Evolutionary conservation across 2,888 invertebrate species (phyloP), one percentile per base, ranked within the genome.

Genomic region (Caenorhabditis sulstoni): DNA sequence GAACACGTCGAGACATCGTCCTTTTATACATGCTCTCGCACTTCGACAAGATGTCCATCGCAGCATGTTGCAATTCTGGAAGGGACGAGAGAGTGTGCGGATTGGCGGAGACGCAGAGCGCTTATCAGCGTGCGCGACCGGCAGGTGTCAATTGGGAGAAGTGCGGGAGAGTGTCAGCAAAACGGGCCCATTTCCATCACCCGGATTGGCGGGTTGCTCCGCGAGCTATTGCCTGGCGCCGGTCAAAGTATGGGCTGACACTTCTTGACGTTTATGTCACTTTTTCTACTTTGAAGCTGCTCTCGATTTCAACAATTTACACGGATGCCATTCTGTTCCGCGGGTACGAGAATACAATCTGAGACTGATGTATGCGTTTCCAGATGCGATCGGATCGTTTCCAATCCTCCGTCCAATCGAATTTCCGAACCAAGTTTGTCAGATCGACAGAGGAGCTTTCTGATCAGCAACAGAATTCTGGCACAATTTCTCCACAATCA

Each of bases 1-100:
- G 73, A 64, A 52, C 37, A 37, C 45, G 47, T 50, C 44, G 41
- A 57, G 44, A 57, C 47, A 23, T 49, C 58, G 73, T 50, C 49
- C 73, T 73, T 73, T 73, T 73, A 73, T 73, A 73, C 64, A 50
- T 64, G 50, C 55, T 73, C 64, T 16, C 47, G 29, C 35, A 64
- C 73, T 73, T 73, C 73, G 62, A 58, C 73, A 58, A 73, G 73
- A 73, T 64, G 73, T 73, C 73, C 64, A 73, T 73, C 73, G 73
- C 58, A 57, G 61, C 22, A 73, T 73, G 73, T 73, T 73, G 73
- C 73, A 73, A 73, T 73, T 73, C 71, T 64, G 55, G 49, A 64
- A 50, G 57, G 11, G 37, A n/a, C 14, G 39, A 73, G 50, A 64
- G 39, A 64, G 57, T 55, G 64, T 37, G 37, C 47, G 58, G 58